Base-by-base conservation (phyloP, 1,140 invertebrate species). In the Drusus annulatus region DNA sequence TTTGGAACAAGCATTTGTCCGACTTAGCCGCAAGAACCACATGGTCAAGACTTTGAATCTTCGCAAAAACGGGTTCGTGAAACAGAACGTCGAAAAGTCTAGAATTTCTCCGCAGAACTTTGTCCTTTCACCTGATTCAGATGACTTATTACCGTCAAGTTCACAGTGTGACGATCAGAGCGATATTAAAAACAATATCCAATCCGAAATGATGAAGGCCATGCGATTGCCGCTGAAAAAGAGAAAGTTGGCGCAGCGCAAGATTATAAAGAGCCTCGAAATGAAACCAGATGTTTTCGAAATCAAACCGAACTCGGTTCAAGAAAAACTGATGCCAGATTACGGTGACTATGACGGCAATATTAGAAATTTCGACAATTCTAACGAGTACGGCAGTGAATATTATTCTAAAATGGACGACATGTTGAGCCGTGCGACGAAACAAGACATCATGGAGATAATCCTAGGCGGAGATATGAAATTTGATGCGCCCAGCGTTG, bases 371-470 rank as follows among this genome's bases (percentile, higher is more conserved):
- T 17, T 19, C 4, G 69, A 73, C 3, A 68, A 50, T 13, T 71
- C 60, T 16, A 17, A n/a, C 36, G 77, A 79, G 16, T 79, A 79
- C 68, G 65, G 56, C 2, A 25, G 17, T 58, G 68, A 78, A 19
- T 74, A 75, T 76, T 76, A 56, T 68, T 36, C 63, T 0, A 52
- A 73, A 31, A 54, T 80, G 50, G 71, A 82, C 15, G 60, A 79
- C 7, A 69, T 36, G 56, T 16, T 83, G 50, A 71, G 73, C 15
- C 25, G 81, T 3, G 62, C 71, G 2, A 81, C 82, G 10, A 21
- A 63, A 54, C 52, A 81, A 60, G 82, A 83, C 23, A 83, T 83
- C 13, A 73, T 84, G 68, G 77, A 84, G 52, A 81, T 84, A 1
- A 84, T 84, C 17, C 76, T 84, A 13, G 82, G 82, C 16, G 56